A percentile compares a stretch with the other conserved stretches of the same genome.
Conservation (phyloP, 2,797 vertebrate species). For the Typhlichthys subterraneus region DNA sequence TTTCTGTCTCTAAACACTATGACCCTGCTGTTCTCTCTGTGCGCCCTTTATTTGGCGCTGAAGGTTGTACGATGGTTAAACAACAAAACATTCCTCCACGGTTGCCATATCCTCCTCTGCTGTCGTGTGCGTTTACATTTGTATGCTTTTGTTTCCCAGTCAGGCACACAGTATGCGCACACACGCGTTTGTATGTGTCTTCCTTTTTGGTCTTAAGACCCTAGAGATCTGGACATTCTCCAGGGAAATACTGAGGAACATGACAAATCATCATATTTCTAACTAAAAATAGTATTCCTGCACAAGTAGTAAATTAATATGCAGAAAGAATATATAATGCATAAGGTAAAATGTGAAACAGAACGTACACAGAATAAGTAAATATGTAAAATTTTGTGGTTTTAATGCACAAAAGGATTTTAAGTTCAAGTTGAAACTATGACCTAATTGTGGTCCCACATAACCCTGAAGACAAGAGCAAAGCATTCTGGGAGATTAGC, state of each 20-base stretch:
- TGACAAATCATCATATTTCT: neutral
- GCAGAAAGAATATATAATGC: neutral
- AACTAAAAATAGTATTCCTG: neutral
- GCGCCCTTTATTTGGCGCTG: constrained; percentile 46
- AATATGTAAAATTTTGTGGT: constrained; percentile 10
- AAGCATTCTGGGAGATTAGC: constrained; percentile 72
- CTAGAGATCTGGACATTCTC: neutral
- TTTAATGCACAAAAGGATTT: constrained; percentile 32
- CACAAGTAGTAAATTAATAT: neutral
- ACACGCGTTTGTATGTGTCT: neutral
- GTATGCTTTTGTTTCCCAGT: constrained; percentile 49
- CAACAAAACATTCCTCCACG: constrained; percentile 58
- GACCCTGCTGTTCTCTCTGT: constrained; percentile 10
- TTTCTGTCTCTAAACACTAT: constrained; percentile 11
- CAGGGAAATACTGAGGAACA: constrained; percentile 4
- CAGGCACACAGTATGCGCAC: constrained; percentile 25
- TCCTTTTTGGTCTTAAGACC: too few species aligned
- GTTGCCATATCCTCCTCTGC: constrained; percentile 57
- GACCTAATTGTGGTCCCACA: constrained; percentile 67
- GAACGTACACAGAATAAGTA: neutral
- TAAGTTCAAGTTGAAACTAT: constrained; percentile 76
- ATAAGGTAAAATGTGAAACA: neutral
- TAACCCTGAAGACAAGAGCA: constrained; percentile 55
- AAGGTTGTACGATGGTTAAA: constrained; percentile 50
- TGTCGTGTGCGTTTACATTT: constrained; percentile 42